Base-by-base conservation (phyloP, 1,140 invertebrate genomes). In the Dreissena polymorpha region DNA sequence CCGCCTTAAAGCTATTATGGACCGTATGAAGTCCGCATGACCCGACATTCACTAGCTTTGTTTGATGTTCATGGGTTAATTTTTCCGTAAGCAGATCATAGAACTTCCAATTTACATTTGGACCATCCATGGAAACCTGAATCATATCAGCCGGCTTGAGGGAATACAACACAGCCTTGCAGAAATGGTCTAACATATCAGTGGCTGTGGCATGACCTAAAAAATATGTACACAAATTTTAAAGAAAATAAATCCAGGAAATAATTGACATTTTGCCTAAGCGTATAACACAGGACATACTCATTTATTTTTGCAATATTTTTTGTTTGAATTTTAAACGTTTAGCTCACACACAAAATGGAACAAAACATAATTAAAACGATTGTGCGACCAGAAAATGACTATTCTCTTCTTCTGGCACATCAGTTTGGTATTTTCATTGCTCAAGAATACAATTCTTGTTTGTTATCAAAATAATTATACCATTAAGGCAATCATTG, bases 61-160 rank as follows among this genome's bases (percentile, higher is more conserved):
- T 51, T 10, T 27, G 68, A 60, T 60, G 21, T 23, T 60, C 16
- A 60, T 60, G 16, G 16, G 39, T 39, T 39, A 88, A 16, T 29
- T 83, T 73, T 3, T 55, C 63, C 21, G 64, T 50, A 14, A 87
- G 16, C 8, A 25, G 12, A 50, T 71, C 67, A 60, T 65, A 21
- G 29, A 86, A 80, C 21, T 85, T 80, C 64, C 63, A 83, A 29
- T 89, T 89, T 13, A 89, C 86, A 70, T 74, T 89, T 6, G 86
- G 85, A 6, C 88, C 86, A 88, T 86, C 88, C 86, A 88, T 87
- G 0, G 69, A 76, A 16, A 89, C 55, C 55, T 89, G 88, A 0
- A 87, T 16, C 29, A 88, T 27, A 7, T 85, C 73, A 25, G 13
- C 16, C 49, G 29, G 14, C 23, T 85, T 74, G 6, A 85, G n/a